Conservation (phyloP, 2,888 invertebrate genomes). For the Mamestra brassicae region DNA sequence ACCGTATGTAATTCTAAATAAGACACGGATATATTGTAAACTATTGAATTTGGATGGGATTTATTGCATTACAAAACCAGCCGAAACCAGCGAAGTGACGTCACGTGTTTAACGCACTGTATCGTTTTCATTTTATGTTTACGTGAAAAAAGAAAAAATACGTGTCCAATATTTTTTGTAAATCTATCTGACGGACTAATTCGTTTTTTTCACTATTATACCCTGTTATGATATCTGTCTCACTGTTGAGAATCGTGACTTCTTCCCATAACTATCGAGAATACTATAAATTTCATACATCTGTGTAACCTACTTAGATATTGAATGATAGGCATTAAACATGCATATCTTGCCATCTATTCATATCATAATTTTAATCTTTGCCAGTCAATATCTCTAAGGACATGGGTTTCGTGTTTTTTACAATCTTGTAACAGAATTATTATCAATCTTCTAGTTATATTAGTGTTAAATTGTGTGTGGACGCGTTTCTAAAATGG, state of each 20-base stretch:
- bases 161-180: no score
- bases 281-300: not conserved
- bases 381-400: conserved; percentile 39
- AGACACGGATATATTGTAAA: no score
- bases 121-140: no score
- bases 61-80: no score
- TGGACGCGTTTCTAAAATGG: conserved; percentile 43
- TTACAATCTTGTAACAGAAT: conserved; percentile 27
- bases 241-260: not conserved
- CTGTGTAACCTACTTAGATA: not conserved
- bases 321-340: conserved; percentile 14
- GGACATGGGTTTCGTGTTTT: conserved; percentile 9
- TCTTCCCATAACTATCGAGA: not conserved
- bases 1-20: no score
- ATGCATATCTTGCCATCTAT: not conserved
- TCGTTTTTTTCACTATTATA: no score
- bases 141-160: no score
- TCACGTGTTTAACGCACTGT: no score
- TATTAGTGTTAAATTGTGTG: conserved; percentile 22
- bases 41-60: no score
- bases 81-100: no score
- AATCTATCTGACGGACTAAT: no score
- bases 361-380: conserved; percentile 30
- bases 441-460: conserved; percentile 39
- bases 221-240: no score